phyloP scores from a whole-genome alignment of 30 jellyfish, hydroid and myxozoan genomes.

The Nemopilema nomurai region DNA sequence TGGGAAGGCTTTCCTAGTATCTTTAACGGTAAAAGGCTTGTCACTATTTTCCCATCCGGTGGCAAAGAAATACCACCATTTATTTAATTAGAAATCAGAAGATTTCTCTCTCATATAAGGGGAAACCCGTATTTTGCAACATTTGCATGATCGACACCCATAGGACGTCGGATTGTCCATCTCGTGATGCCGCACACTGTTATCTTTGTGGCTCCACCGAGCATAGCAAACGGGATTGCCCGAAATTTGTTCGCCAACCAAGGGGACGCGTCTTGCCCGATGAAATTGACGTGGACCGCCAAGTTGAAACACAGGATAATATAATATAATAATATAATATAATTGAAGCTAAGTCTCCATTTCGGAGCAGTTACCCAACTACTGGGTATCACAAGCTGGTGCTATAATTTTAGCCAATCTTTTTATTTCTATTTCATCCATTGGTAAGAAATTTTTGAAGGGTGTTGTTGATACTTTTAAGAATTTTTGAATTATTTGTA shows the following conservation, averaged over 20 bases:
- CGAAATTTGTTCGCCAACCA: neutral
- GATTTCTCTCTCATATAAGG: neutral
- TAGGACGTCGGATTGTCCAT: neutral
- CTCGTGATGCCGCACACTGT: neutral
- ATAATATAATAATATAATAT: too few species aligned
- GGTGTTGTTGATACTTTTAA: neutral
- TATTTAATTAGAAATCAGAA: neutral
- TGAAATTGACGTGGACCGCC: neutral
- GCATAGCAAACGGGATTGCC: neutral
- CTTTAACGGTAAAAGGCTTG: neutral
- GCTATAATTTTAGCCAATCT: neutral
- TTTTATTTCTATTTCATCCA: neutral
- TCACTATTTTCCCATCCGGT: neutral
- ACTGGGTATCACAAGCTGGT: neutral
- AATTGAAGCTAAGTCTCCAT: neutral
- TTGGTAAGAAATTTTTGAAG: neutral
- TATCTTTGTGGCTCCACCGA: neutral
- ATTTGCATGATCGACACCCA: neutral
- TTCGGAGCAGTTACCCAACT: neutral
- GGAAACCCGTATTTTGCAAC: neutral
- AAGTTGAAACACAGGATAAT: neutral
- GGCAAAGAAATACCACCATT: slow-evolving; percentile 7
- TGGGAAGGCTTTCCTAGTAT: slow-evolving; percentile 8
- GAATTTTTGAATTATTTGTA: neutral
- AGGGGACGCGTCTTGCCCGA: neutral